Conservation (phyloP, 2,888 invertebrate species). For the Diarsia mendica region DNA sequence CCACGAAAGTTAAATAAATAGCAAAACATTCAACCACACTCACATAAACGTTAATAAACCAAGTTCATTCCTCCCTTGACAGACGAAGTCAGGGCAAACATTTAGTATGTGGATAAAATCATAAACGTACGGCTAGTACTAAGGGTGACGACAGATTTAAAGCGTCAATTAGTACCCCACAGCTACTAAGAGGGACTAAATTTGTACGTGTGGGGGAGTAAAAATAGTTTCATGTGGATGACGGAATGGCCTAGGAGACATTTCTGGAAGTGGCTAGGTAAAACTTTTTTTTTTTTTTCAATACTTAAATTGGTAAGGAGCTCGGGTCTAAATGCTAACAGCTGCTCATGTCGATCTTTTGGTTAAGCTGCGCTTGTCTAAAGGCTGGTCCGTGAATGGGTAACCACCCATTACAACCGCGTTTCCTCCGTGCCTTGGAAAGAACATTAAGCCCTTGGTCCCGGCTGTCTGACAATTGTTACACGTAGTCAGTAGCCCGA, state of each 20-base stretch:
- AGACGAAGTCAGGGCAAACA: conserved; percentile 36
- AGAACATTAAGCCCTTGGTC: too few relatives aligned
- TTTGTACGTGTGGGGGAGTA: conserved; percentile 78
- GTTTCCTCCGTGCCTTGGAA: too few relatives aligned
- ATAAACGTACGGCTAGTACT: conserved; percentile 71
- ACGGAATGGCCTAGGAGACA: conserved; percentile 48
- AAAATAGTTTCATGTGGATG: conserved; percentile 81
- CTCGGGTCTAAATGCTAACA: too few relatives aligned
- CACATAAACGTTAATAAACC: conserved; percentile 22
- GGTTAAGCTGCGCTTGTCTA: too few relatives aligned
- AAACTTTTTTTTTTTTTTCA: too few relatives aligned
- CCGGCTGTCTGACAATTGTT: too few relatives aligned
- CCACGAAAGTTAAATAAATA: conserved; percentile 26
- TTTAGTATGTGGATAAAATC: conserved; percentile 65
- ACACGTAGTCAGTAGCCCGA: too few relatives aligned
- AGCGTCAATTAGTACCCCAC: conserved; percentile 85
- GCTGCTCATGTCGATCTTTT: too few relatives aligned
- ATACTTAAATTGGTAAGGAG: too few relatives aligned
- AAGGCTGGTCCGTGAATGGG: too few relatives aligned
- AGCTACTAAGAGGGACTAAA: conserved; percentile 79
- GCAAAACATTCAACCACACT: conserved; percentile 15
- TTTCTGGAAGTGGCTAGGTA: conserved; percentile 66
- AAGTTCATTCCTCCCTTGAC: conserved; percentile 60
- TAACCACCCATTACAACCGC: too few relatives aligned
- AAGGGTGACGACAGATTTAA: conserved; percentile 85